Percentiles rank a stretch among this genome's conserved stretches.
Conservation (phyloP, 2,113 vertebrate species). For the Phalacrocorax brasilianus region DNA sequence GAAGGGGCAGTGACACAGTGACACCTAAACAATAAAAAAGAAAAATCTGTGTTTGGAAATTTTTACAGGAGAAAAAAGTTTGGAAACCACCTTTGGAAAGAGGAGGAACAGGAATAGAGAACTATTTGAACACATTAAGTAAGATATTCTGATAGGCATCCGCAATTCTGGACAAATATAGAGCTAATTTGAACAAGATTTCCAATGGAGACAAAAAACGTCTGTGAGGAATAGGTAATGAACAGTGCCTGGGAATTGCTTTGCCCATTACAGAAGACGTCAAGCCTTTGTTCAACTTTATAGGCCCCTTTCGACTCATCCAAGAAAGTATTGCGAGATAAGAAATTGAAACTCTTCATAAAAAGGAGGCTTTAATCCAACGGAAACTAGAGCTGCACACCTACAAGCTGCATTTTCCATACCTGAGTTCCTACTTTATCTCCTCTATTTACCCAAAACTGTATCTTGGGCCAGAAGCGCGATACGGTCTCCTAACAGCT, state of each 20-base stretch:
- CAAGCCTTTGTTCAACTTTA: not conserved
- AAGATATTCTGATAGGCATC: not conserved
- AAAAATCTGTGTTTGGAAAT: not conserved
- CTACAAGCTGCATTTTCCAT: not conserved
- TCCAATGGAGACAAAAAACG: not conserved
- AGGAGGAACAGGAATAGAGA: not conserved
- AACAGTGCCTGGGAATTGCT: not conserved
- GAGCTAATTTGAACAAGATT: not conserved
- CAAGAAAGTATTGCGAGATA: not conserved
- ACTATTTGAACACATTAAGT: not conserved
- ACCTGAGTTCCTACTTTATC: not conserved
- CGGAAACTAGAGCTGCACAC: not conserved
- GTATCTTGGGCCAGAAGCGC: not conserved
- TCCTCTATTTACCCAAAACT: not conserved
- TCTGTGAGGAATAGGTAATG: not conserved
- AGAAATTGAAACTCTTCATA: slow-evolving; percentile 7
- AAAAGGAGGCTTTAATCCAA: not conserved
- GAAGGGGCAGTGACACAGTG: no score
- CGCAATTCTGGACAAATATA: not conserved
- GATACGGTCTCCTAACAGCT: not conserved
- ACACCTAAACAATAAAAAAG: not conserved
- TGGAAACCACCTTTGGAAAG: not conserved
- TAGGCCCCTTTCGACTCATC: not conserved
- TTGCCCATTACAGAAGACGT: not conserved
- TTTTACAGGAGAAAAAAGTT: not conserved